Base-by-base conservation (phyloP, 2,888 invertebrate genomes). In the Cephalotes varians region DNA sequence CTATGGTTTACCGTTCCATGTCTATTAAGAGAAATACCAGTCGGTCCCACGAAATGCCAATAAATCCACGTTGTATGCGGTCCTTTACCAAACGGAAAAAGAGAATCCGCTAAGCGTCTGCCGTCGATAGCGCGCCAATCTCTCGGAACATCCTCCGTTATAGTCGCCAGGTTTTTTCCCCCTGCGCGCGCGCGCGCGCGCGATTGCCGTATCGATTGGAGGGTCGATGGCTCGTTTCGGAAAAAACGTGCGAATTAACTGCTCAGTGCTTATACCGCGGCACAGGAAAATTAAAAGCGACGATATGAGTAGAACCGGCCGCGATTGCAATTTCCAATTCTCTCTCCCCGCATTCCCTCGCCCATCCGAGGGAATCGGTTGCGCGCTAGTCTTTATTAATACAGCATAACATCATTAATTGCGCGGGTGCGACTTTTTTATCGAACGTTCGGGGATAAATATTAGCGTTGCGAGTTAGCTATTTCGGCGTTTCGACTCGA, bases 331-430 rank as follows among this genome's bases (percentile, higher is more conserved):
- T 58, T 79, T 72, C 56, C 51, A 28, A 21, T 44, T n/a, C 40
- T 37, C 51, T 21, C 65, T 51, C n/a, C 12, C 18, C 44, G 15
- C 25, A 31, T 25, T 31, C 31, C 34, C 65, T 25, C 10, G n/a
- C 60, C 10, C 58, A 10, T 25, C n/a, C n/a, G 28, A 6, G 67
- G 54, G 37, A 40, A 69, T 37, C 72, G 64, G 49, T 71, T 40
- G 49, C 79, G 60, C 69, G 60, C 74, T 65, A 79, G 60, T 62
- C 76, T 73, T 88, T 79, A 79, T 86, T 76, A 80, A 74, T 72
- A 69, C 49, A 65, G 18, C 83, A 69, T 84, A 82, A 71, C 83
- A 62, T 73, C 72, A 80, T 85, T 88, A 87, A 87, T 87, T 76
- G 74, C 58, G 37, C 76, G 40, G 62, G 58, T 56, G 56, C 56